Evolutionary conservation across 1,140 invertebrate genomes (phyloP), one percentile per base, ranked within the genome.

Genomic region (Procambarus clarkii): DNA sequence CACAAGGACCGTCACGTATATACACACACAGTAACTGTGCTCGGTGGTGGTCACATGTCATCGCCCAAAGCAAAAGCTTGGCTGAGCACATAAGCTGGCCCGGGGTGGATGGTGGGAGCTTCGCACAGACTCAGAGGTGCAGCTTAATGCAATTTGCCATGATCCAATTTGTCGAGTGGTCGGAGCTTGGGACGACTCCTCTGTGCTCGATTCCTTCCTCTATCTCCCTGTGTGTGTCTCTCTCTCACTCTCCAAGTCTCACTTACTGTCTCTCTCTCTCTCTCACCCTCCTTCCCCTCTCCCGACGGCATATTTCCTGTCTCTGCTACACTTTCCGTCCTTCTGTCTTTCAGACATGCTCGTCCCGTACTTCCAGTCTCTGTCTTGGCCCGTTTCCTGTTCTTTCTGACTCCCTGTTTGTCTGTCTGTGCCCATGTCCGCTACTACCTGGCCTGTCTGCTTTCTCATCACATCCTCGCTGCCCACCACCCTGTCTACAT

Each of bases 81-180:
- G 34, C 34, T 34, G 34, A 34, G 34, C 34, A 34, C 34, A 9
- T 9, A 9, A 54, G 13, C 50, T 54, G 8, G 11, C 60, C 18
- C 60, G 18, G 15, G 13, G 18, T 64, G 60, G 60, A 13, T 11
- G 21, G 13, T 21, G 13, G 13, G 18, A 21, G 13, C 60, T 64
- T 13, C 60, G 18, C 60, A 64, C 60, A 21, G 60, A 21, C 21
- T 24, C 50, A 18, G 81, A 83, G 58, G 11, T 83, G 54, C 24
- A 45, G n/a, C 81, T n/a, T 83, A 83, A 83, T 83, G 11, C 81
- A 83, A 58, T 83, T 83, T 83, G 54, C 44, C 81, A 83, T 83
- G 81, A 83, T 83, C 81, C 81, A 83, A 83, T 83, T 83, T 83
- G n/a, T 69, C n/a, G 81, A 83, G 13, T 44, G 80, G 4, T 34